Evolutionary conservation across 2,797 vertebrate genomes (phyloP).

Genomic region (Sebastes wilsoni): DNA sequence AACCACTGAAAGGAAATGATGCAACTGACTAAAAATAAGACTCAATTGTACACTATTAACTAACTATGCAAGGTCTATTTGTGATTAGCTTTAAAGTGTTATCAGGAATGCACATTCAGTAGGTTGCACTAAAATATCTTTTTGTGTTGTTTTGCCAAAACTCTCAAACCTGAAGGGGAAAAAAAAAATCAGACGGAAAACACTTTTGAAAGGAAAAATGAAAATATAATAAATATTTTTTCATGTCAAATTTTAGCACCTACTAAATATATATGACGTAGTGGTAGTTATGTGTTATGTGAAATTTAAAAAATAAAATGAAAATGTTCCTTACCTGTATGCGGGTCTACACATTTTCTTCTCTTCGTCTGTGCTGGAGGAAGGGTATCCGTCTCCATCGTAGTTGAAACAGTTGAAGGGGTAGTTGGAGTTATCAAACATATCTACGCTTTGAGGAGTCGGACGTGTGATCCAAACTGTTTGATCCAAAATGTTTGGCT

Average conservation of each 20-base stretch:
- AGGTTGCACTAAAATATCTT: neutral
- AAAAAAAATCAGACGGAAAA: neutral
- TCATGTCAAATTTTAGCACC: neutral
- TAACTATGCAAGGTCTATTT: neutral
- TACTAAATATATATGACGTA: neutral
- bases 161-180: neutral
- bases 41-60: neutral
- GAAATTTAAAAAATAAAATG: neutral
- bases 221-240: neutral
- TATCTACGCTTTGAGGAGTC: slow-evolving; percentile 66
- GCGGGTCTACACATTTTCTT: slow-evolving; percentile 94
- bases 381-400: slow-evolving; percentile 93
- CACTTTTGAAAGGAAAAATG: neutral
- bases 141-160: neutral
- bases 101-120: neutral
- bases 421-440: slow-evolving; percentile 97
- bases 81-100: neutral
- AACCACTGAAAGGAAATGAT: neutral
- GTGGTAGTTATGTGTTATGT: too few species aligned
- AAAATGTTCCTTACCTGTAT: slow-evolving; percentile 87
- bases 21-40: neutral
- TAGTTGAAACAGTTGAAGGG: slow-evolving; percentile 99
- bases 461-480: neutral
- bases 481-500: slow-evolving; percentile 9
- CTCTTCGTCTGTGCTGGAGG: slow-evolving; percentile 90